A percentile compares a stretch with the other conserved stretches of the same genome.
These are phyloP conservation scores for Solenopsis fugax DNA, from an alignment of 1,140 invertebrate species.

Conservation along the genomic window DNA sequence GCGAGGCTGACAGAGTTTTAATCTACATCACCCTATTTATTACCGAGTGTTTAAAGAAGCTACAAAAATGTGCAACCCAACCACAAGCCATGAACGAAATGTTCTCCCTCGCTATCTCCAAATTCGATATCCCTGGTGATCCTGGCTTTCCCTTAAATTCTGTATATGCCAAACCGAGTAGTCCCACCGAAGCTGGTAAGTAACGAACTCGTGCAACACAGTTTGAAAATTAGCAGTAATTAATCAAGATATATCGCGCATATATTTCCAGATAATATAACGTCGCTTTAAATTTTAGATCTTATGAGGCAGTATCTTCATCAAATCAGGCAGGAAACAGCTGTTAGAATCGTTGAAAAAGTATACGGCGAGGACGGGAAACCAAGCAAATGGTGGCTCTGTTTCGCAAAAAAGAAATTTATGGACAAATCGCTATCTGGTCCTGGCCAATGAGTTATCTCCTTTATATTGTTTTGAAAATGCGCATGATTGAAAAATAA, in stretches of 20 bases:
- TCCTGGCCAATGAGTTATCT: slow-evolving; percentile 89
- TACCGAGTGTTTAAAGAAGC: slow-evolving; percentile 98
- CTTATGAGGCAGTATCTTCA: slow-evolving; percentile 96
- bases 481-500: slow-evolving; percentile 33
- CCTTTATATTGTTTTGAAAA: slow-evolving; percentile 31
- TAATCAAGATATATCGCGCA: neutral
- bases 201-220: neutral
- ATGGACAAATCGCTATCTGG: slow-evolving; percentile 99
- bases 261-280: neutral
- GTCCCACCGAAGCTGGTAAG: slow-evolving; percentile 92
- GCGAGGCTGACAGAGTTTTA: slow-evolving; percentile 97
- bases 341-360: slow-evolving; percentile 95
- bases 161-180: slow-evolving; percentile 97
- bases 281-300: slow-evolving; percentile 87
- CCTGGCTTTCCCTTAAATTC: slow-evolving; percentile 98
- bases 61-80: slow-evolving; percentile 96
- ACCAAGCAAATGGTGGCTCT: slow-evolving; percentile 99
- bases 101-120: slow-evolving; percentile 97
- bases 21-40: slow-evolving; percentile 99
- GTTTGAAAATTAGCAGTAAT: neutral
- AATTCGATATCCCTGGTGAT: slow-evolving; percentile 99
- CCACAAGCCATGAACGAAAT: slow-evolving; percentile 97
- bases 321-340: slow-evolving; percentile 98
- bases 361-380: slow-evolving; percentile 94
- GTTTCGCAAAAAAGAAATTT: slow-evolving; percentile 99